Conservation (phyloP, 23 tunicate genomes). For the Phallusia fumigata region DNA sequence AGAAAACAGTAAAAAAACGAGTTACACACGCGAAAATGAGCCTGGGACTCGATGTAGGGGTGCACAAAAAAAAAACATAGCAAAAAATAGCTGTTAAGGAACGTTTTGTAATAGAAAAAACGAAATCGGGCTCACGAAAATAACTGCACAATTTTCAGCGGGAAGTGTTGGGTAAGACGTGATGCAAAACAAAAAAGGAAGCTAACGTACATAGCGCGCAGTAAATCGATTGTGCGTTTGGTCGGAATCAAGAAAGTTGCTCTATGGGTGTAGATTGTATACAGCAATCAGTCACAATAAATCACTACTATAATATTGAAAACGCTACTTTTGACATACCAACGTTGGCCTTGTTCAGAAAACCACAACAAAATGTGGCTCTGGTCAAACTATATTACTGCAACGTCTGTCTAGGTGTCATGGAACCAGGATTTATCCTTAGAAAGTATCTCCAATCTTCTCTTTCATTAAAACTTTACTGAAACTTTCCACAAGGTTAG, state of each 20-base stretch:
- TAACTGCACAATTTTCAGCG: slow-evolving; percentile 1
- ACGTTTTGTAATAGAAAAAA: neutral
- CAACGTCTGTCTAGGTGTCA: neutral
- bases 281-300: neutral
- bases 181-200: too few species aligned
- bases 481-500: too few species aligned
- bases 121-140: neutral
- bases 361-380: too few species aligned
- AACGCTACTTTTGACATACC: too few species aligned
- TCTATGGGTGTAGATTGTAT: neutral
- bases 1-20: neutral
- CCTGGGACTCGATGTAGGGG: neutral
- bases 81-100: neutral
- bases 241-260: neutral
- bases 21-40: neutral
- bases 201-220: too few species aligned
- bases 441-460: neutral
- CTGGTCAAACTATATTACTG: too few species aligned
- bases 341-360: too few species aligned
- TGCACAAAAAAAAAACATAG: neutral
- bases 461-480: neutral
- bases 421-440: neutral
- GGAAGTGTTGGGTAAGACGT: neutral
- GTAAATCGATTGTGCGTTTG: neutral
- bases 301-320: neutral